phyloP scores from a whole-genome alignment of 2,888 invertebrate genomes.

The Orchesella flavescens region DNA sequence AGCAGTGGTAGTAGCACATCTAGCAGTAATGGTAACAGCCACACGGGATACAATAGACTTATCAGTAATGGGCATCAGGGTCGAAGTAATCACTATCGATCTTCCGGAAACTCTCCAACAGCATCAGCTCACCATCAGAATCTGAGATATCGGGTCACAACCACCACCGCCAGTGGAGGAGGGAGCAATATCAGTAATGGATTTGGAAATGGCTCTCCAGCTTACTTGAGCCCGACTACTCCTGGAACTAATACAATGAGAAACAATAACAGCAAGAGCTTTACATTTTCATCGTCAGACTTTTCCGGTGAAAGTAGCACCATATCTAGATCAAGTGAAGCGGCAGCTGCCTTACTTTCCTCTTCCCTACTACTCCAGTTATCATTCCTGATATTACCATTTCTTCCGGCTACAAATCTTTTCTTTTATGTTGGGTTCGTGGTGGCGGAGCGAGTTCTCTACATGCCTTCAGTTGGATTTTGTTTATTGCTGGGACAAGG shows the following conservation, averaged over 20 bases:
- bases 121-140: slow-evolving; percentile 50
- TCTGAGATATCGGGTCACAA: slow-evolving; percentile 58
- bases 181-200: slow-evolving; percentile 53
- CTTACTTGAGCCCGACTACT: neutral
- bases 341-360: slow-evolving; percentile 40
- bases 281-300: slow-evolving; percentile 31
- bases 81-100: slow-evolving; percentile 61
- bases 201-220: slow-evolving; percentile 47
- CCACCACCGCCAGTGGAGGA: neutral
- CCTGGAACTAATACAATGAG: slow-evolving; percentile 8
- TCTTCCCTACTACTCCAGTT: slow-evolving; percentile 77
- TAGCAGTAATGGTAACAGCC: slow-evolving; percentile 28
- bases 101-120: slow-evolving; percentile 53
- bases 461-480: slow-evolving; percentile 96
- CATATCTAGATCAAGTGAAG: slow-evolving; percentile 57
- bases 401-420: slow-evolving; percentile 95
- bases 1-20: slow-evolving; percentile 39
- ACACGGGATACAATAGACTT: slow-evolving; percentile 43
- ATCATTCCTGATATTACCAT: slow-evolving; percentile 88
- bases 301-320: slow-evolving; percentile 36
- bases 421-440: slow-evolving; percentile 99
- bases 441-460: slow-evolving; percentile 95
- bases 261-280: slow-evolving; percentile 30
- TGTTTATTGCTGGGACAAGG: slow-evolving; percentile 90
- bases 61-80: slow-evolving; percentile 61